Evolutionary conservation across 2,888 invertebrate species (phyloP), one percentile per base, ranked within the genome.

Genomic region (Troides oblongomaculatus): DNA sequence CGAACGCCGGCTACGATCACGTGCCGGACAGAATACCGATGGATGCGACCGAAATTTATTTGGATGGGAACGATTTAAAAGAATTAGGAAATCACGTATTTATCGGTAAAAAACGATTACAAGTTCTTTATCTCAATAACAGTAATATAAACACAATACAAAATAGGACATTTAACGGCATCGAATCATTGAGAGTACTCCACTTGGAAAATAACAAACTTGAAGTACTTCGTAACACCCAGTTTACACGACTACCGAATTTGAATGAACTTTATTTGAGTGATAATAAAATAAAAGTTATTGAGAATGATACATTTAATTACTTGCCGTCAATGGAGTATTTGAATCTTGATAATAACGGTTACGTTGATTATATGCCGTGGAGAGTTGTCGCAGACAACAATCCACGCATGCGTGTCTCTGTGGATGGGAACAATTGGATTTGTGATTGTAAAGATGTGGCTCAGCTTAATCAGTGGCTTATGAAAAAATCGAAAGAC

Each of bases 31-130:
- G 95, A 83, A 95, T 97, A 80, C 97, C 97, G 72, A 97, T 97
- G 96, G 97, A 97, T 89, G 97, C 97, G 78, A 97, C 97, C 78
- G 96, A 97, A 90, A 95, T 97, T 80, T 96, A 96, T 89, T 93
- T 97, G 80, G 97, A 97, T 86, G 97, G 97, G 74, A 96, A 97
- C 87, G 93, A 95, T 84, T 93, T 97, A 74, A 95, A 95, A 76
- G 95, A 96, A 81, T 93, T 97, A 74, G 95, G 95, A 79, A 96
- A 96, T 90, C 97, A 97, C 93, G 96, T 96, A 83, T 97, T 97
- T 89, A 96, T 97, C 84, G 97, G 97, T 73, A 96, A 97, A 90
- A 96, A 96, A 87, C 95, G 96, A 85, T 91, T 97, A 74, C 95
- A 96, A 89, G 95, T 95, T 77, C 92, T 97, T 76, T 97, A 94